phyloP scores from a whole-genome alignment of 2,113 vertebrate species.

The Phyllostomus discolor region DNA sequence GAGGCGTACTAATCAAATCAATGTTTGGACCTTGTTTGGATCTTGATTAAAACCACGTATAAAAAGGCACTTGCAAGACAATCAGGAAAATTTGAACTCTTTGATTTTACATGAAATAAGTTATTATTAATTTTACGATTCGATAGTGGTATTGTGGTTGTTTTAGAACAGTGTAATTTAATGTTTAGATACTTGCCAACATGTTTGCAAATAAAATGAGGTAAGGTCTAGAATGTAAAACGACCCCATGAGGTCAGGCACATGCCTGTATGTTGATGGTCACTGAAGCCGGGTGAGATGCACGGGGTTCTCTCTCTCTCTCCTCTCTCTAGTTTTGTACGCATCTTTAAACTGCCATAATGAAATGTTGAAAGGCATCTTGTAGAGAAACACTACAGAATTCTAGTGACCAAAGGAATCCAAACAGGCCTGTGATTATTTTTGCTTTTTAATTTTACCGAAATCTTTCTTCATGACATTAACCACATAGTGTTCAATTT shows the following conservation, averaged over 20 bases:
- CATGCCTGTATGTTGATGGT: background rate
- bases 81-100: background rate
- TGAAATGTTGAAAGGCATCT: background rate
- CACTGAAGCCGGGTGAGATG: background rate
- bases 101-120: background rate
- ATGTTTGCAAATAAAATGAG: background rate
- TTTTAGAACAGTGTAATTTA: background rate
- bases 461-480: background rate
- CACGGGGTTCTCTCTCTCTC: rapidly evolving
- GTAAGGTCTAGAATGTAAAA: background rate
- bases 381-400: background rate
- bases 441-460: background rate
- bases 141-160: background rate
- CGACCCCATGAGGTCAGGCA: background rate
- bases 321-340: background rate
- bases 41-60: background rate
- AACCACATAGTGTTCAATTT: background rate
- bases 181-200: background rate
- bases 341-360: background rate
- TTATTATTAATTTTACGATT: background rate
- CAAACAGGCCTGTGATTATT: background rate
- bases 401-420: background rate
- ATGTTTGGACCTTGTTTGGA: background rate
- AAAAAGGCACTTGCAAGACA: background rate
- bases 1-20: background rate